These are phyloP conservation scores for Danio kyathit DNA, from an alignment of 2,797 vertebrate genomes.

Conservation along the genomic window DNA sequence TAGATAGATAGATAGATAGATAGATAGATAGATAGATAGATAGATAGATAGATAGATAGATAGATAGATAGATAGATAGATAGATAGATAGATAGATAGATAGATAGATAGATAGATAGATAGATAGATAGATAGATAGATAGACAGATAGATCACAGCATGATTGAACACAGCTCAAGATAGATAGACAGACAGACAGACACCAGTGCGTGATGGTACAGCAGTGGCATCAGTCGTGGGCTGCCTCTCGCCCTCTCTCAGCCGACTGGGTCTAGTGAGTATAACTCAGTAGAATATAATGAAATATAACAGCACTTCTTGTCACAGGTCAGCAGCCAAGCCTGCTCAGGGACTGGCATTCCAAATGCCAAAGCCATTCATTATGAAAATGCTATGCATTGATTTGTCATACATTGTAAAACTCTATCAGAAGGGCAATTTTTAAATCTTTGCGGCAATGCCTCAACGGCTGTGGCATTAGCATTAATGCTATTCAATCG, in stretches of 20 bases:
- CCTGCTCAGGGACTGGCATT: slow-evolving; percentile 51
- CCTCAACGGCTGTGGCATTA: slow-evolving; percentile 71
- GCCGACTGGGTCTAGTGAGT: slow-evolving; percentile 14
- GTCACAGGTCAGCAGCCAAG: slow-evolving; percentile 67
- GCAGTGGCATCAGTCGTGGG: background rate
- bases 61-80: background rate
- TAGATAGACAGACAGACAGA: background rate
- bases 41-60: too few species aligned
- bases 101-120: background rate
- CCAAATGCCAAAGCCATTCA: slow-evolving; percentile 68
- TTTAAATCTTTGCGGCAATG: slow-evolving; percentile 64
- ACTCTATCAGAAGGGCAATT: slow-evolving; percentile 62
- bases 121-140: background rate
- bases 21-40: too few species aligned
- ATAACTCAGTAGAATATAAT: slow-evolving; percentile 54
- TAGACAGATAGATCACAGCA: accelerated
- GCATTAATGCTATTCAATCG: slow-evolving; percentile 79
- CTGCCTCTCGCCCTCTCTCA: slow-evolving; percentile 24
- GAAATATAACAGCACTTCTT: slow-evolving; percentile 62
- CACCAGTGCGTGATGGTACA: slow-evolving; percentile 1
- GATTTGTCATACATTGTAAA: slow-evolving; percentile 69
- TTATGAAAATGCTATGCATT: slow-evolving; percentile 69
- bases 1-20: too few species aligned
- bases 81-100: background rate
- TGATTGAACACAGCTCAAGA: background rate